Evolutionary conservation across 2,797 vertebrate species (phyloP), one percentile per base, ranked within the genome.

Genomic region (Spondyliosoma cantharus): DNA sequence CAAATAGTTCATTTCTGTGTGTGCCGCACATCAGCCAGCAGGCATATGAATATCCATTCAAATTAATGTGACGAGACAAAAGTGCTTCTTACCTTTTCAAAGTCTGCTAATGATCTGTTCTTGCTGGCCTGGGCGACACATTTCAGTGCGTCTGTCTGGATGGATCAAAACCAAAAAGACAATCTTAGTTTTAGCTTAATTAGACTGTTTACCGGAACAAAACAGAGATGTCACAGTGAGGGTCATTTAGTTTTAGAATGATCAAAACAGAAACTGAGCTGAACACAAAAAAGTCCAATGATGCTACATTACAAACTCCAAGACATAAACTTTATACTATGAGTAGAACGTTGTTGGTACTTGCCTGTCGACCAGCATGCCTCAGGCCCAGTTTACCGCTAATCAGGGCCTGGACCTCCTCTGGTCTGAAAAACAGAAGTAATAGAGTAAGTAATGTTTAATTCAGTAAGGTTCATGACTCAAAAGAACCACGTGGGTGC

Each of bases 21-120:
- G 49, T 43, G 29, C 32, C 50, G 62, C 49, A 52, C 16, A 45
- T 49, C 14, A 53, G 16, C 4, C n/a, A 53, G 32, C n/a, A 27
- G 0, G 46, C 4, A 29, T 4, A 49, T 24, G 14, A 43, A 52
- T 49, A 70, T 7, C 2, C 9, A n/a, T 49, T 0, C 15, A 50
- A 20, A 15, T 3, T 71, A 13, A 22, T 43, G 1, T 27, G 5
- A 27, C 6, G 4, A 6, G 4, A 67, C 22, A 3, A 42, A 74
- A 14, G 0, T 2, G n/a, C 58, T 29, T 83, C 80, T 87, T 80
- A 99, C 98, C 96, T 98, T 99, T 91, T 99, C 97, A 93, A 99
- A 99, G 88, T 99, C 98, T 86, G 97, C 97, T 96, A 99, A 95
- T 1, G 98, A 99, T 88, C 98, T 94, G 95, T 99, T 99, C 96